Conservation (phyloP, 1,140 invertebrate genomes). For the Lepidurus packardi region DNA sequence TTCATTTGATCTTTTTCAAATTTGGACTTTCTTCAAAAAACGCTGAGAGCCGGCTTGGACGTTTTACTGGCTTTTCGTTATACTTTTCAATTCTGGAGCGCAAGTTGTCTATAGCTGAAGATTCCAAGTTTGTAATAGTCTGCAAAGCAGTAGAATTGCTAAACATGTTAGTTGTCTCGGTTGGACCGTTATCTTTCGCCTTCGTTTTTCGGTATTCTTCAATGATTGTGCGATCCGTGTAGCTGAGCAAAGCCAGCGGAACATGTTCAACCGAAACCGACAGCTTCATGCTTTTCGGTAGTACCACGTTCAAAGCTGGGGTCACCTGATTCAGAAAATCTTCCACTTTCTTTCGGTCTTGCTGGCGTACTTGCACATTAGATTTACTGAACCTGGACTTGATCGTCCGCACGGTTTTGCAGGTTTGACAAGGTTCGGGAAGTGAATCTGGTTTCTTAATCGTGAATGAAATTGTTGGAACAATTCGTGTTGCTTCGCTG, state of each 20-base stretch:
- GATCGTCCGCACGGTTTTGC: not conserved
- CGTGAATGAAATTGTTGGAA: not conserved
- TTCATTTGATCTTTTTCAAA: not conserved
- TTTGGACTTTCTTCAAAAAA: not conserved
- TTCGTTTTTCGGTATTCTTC: too few species aligned
- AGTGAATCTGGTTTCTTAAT: not conserved
- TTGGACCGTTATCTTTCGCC: too few species aligned
- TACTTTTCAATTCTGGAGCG: not conserved
- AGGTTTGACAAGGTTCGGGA: not conserved
- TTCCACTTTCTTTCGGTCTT: not conserved
- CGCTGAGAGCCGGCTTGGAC: not conserved
- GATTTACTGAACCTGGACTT: not conserved
- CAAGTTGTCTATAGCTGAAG: not conserved
- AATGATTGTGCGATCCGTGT: too few species aligned
- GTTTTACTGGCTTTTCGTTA: not conserved
- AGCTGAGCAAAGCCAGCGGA: not conserved
- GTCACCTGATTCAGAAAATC: not conserved
- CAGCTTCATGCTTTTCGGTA: not conserved
- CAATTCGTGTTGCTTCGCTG: constrained; percentile 1
- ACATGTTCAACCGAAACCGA: not conserved
- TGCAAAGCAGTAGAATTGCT: not conserved
- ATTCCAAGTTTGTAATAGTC: not conserved
- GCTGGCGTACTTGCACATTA: not conserved
- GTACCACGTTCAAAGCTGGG: not conserved
- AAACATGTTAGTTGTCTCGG: not conserved